Evolutionary conservation across 64 coral and sea anemone species (phyloP).

Genomic region (Montipora efflorescens): DNA sequence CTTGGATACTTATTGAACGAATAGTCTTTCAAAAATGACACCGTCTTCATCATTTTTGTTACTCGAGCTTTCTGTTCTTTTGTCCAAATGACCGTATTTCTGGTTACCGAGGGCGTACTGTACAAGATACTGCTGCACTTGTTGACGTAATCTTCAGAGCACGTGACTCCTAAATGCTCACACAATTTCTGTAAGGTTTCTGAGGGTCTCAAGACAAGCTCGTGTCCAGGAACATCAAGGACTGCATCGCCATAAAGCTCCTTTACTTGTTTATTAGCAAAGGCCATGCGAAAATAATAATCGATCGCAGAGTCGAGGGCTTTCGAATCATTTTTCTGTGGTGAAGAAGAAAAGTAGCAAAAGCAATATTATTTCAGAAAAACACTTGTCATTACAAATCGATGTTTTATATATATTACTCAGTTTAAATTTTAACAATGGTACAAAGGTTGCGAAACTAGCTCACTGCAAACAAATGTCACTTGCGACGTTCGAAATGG

Average conservation of each 20-base stretch:
- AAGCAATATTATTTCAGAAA: too few relatives aligned
- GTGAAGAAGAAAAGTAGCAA: too few relatives aligned
- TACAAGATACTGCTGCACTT: slow-evolving; percentile 16
- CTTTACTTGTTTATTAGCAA: neutral
- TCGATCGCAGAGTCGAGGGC: neutral
- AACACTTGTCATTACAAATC: too few relatives aligned
- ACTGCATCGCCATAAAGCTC: neutral
- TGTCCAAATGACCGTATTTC: neutral
- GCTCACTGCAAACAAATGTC: too few relatives aligned
- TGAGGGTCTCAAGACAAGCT: neutral
- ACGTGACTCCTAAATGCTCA: slow-evolving; percentile 28
- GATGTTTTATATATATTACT: too few relatives aligned
- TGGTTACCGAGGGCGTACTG: slow-evolving; percentile 11
- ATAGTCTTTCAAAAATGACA: neutral
- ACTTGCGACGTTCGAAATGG: too few relatives aligned
- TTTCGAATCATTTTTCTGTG: neutral
- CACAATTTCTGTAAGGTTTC: slow-evolving; percentile 20
- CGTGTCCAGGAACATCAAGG: slow-evolving; percentile 27
- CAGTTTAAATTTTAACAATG: too few relatives aligned
- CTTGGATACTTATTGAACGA: neutral
- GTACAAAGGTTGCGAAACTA: too few relatives aligned
- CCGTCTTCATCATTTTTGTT: slow-evolving; percentile 1
- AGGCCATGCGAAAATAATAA: neutral
- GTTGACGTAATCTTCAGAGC: neutral
- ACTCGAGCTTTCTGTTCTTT: neutral